Conservation (phyloP, 2,888 invertebrate species). For the Pseudanteris insignis region DNA sequence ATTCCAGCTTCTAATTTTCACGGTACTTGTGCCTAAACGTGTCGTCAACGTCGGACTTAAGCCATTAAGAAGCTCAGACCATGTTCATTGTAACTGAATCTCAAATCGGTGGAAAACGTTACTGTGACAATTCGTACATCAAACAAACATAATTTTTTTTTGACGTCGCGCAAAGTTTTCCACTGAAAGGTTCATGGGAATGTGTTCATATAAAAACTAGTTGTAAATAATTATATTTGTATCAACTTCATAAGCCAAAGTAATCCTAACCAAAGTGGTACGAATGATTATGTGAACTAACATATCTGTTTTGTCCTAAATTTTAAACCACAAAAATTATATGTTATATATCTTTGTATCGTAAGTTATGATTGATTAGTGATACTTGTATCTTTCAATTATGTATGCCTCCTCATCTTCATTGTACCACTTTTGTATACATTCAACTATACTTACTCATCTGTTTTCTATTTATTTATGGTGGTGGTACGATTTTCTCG, state of each 20-base stretch:
- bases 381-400: no score
- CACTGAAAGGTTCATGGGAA: constrained; percentile 7
- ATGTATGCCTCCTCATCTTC: no score
- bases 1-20: constrained; percentile 32
- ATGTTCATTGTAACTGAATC: constrained; percentile 5
- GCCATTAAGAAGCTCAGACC: constrained; percentile 3
- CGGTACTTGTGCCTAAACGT: constrained; percentile 24
- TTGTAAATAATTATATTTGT: constrained; percentile 15
- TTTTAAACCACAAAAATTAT: no score
- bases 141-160: background rate
- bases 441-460: background rate
- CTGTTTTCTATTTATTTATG: constrained; percentile 6
- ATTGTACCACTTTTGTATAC: background rate
- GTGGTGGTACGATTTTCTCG: constrained; percentile 21
- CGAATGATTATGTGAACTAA: no score
- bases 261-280: no score
- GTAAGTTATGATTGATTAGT: no score
- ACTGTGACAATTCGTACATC: background rate
- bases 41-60: constrained; percentile 13
- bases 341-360: no score
- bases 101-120: constrained; percentile 5
- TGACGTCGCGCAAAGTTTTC: constrained; percentile 1
- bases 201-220: background rate
- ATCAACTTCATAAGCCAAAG: no score
- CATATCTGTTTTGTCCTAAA: no score